A percentile compares a stretch with the other conserved stretches of the same genome.
phyloP scores from a whole-genome alignment of 2,113 vertebrate species.

The Apaloderma vittatum region DNA sequence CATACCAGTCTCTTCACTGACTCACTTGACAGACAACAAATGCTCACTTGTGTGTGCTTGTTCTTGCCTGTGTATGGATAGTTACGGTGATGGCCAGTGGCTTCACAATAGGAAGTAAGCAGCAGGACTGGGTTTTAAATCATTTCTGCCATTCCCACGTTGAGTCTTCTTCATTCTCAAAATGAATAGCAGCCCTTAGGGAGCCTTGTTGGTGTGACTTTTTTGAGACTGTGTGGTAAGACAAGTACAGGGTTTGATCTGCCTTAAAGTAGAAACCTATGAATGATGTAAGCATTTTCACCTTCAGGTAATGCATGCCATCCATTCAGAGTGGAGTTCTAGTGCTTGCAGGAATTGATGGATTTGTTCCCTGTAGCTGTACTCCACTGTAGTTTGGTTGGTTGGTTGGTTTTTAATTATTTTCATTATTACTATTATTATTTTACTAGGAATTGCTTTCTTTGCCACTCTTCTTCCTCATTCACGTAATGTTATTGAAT shows the following conservation, averaged over 20 bases:
- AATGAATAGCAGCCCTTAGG: not conserved
- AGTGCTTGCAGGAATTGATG: not conserved
- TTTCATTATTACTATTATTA: not conserved
- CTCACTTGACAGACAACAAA: not conserved
- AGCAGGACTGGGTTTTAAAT: not conserved
- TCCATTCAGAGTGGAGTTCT: not conserved
- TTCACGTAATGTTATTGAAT: not conserved
- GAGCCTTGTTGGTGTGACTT: not conserved
- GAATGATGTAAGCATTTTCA: not conserved
- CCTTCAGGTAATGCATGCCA: not conserved
- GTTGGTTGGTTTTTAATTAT: not conserved
- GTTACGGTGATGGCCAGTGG: not conserved
- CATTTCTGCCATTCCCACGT: accelerated
- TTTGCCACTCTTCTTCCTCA: not conserved
- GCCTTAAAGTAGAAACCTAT: not conserved
- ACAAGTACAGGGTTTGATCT: not conserved
- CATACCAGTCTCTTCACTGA: not conserved
- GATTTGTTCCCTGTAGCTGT: not conserved
- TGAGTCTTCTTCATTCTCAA: not conserved
- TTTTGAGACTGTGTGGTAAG: not conserved
- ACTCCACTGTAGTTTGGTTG: too few species aligned
- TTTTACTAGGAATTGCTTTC: not conserved
- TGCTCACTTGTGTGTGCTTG: not conserved
- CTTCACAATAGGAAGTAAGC: not conserved
- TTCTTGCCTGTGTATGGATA: not conserved